Base-by-base conservation (phyloP, 2,113 vertebrate genomes). In the Paradoxurus hermaphroditus region DNA sequence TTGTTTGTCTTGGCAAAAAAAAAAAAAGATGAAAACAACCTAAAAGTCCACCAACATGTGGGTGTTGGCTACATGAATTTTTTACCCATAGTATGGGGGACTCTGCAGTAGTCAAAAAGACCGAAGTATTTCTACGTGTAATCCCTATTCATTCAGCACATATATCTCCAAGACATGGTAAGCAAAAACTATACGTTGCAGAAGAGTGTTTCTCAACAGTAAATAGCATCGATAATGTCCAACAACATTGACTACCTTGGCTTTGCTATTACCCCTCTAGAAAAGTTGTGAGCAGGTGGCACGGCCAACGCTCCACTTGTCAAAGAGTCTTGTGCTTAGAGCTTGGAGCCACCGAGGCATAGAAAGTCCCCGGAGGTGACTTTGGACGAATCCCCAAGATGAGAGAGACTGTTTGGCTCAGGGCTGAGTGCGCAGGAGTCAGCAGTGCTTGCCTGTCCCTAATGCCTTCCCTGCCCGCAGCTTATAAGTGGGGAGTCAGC, bases 361-460 rank as follows among this genome's bases (percentile, higher is more conserved):
- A 93, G 56, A 34, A 68, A 70, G 49, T 75, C 62, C 73, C 85
- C 59, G 27, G 92, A 92, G 96, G 34, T 49, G 73, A 86, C 7
- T 36, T 56, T 82, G 75, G 67, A 25, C 1, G 21, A 73, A 77
- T 68, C 44, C 67, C 49, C 79, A 72, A 81, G n/a, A 19, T 34
- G 36, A n/a, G 44, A 27, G 31, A 7, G 51, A 11, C 8, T 79
- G 46, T 0, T 0, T 16, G 91, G 77, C 70, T 95, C 49, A 10
- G 25, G n/a, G 88, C 65, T 59, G 85, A 12, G 0, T 0, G 19
- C 41, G 10, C 36, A 2, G 4, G 59, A 1, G 21, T 34, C 18
- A 16, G 2, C 1, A 1, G 3, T 0, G 25, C 39, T 34, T 18
- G 34, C 34, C 21, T 15, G 2, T 3, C 36, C 86, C 41, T 3